Evolutionary conservation across 2,113 vertebrate species (phyloP).

Genomic region (Carlito syrichta): DNA sequence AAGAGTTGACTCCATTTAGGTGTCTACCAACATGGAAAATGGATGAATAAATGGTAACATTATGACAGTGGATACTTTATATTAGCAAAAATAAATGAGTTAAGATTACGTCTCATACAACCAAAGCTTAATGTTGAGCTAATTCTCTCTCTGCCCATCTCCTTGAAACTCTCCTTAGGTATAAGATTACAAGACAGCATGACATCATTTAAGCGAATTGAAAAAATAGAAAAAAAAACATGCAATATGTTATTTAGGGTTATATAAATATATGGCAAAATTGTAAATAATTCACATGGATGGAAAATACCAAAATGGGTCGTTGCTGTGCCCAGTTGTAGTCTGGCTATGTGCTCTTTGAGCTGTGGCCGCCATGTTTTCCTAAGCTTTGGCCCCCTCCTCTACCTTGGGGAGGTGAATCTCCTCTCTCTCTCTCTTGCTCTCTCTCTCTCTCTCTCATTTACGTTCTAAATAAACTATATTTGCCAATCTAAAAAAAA

Average conservation of each 20-base stretch:
- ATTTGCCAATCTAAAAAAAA: no score
- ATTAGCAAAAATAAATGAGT: background rate
- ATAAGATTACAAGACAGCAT: background rate
- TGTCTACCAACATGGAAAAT: background rate
- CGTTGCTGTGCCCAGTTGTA: no score
- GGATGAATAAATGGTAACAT: background rate
- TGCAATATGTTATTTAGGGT: background rate
- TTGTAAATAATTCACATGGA: background rate
- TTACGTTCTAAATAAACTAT: no score
- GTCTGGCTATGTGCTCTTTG: no score
- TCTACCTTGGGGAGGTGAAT: no score
- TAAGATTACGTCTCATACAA: background rate
- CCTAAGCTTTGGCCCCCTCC: no score
- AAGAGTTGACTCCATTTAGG: background rate
- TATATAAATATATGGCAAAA: background rate
- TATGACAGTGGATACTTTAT: background rate
- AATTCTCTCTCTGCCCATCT: no score
- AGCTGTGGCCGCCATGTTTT: no score
- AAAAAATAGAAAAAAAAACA: background rate
- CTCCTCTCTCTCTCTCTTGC: no score
- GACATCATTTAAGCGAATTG: background rate
- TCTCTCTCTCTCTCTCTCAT: no score
- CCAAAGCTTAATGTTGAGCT: background rate
- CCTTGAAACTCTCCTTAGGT: background rate
- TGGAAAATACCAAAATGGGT: background rate